A percentile compares a stretch with the other conserved stretches of the same genome.
Evolutionary conservation across 2,797 vertebrate genomes (phyloP).

Genomic region (Allobates femoralis): DNA sequence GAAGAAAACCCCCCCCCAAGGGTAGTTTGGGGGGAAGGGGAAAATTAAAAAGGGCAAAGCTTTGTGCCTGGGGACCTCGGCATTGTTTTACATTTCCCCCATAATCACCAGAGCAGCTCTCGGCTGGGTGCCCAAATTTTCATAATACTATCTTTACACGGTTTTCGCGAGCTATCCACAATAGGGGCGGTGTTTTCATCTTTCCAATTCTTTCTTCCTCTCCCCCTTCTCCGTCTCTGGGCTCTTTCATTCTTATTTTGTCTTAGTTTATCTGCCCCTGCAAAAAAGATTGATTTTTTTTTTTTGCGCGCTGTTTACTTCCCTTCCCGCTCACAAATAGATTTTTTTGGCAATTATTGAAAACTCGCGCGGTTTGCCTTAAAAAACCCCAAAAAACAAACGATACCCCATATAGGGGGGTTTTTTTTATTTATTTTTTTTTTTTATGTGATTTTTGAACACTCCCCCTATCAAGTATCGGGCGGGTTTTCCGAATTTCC

Average conservation of each 20-base stretch:
- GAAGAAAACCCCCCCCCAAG: slow-evolving; percentile 86
- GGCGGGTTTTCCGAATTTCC: background rate
- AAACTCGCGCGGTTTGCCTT: no score
- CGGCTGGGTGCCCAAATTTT: slow-evolving; percentile 91
- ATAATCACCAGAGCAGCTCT: slow-evolving; percentile 93
- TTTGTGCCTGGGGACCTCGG: slow-evolving; percentile 82
- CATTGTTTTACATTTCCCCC: slow-evolving; percentile 87
- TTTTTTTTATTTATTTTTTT: background rate
- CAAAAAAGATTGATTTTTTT: slow-evolving; percentile 84
- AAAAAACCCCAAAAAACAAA: slow-evolving; percentile 77
- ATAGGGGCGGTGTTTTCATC: slow-evolving; percentile 78
- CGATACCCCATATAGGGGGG: background rate
- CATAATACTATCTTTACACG: slow-evolving; percentile 91
- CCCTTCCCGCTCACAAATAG: slow-evolving; percentile 84
- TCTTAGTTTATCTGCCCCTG: slow-evolving; percentile 83
- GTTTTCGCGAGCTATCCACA: slow-evolving; percentile 89
- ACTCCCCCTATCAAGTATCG: background rate
- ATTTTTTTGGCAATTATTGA: slow-evolving; percentile 85
- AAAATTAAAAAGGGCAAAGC: slow-evolving; percentile 90
- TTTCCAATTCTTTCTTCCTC: slow-evolving; percentile 82
- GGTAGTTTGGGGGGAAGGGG: slow-evolving; percentile 88
- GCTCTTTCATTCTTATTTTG: slow-evolving; percentile 70
- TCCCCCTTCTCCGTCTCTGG: slow-evolving; percentile 41
- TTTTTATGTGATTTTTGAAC: background rate
- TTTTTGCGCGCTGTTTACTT: slow-evolving; percentile 74